Evolutionary conservation across 2,888 invertebrate species (phyloP).

Genomic region (Galeruca laticollis): DNA sequence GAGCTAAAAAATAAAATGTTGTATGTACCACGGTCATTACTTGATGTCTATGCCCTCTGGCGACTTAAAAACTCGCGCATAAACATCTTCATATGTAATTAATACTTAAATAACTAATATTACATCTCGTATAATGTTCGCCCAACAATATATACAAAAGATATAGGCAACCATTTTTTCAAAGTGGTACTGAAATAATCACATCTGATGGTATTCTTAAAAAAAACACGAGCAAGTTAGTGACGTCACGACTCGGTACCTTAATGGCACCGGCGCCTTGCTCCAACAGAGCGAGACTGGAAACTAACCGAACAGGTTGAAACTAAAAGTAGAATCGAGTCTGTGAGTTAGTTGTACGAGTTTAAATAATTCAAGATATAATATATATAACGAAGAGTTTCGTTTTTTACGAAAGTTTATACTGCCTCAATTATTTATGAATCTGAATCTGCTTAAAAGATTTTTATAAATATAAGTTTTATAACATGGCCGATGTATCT

Average conservation of each 20-base stretch:
- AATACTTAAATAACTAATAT: no score
- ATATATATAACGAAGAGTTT: neutral
- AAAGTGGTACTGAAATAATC: slow-evolving; percentile 2
- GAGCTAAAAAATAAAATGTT: no score
- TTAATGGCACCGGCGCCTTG: slow-evolving; percentile 56
- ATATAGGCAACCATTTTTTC: neutral
- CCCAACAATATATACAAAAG: no score
- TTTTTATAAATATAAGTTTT: neutral
- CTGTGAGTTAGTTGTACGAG: slow-evolving; percentile 49
- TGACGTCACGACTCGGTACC: slow-evolving; percentile 53
- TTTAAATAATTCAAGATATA: slow-evolving; percentile 32
- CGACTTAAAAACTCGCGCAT: no score
- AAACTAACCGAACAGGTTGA: slow-evolving; percentile 53
- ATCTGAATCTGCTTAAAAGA: no score
- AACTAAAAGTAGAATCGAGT: slow-evolving; percentile 54
- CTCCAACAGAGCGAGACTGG: slow-evolving; percentile 58
- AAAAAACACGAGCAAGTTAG: slow-evolving; percentile 35
- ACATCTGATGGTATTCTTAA: slow-evolving; percentile 9
- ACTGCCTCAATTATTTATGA: no score
- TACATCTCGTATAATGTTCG: no score
- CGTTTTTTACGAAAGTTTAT: neutral
- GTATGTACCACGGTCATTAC: no score
- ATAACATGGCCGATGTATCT: neutral
- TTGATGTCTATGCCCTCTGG: no score
- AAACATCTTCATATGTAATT: no score